Conservation (phyloP, 2,113 vertebrate species). For the Cariama cristata region DNA sequence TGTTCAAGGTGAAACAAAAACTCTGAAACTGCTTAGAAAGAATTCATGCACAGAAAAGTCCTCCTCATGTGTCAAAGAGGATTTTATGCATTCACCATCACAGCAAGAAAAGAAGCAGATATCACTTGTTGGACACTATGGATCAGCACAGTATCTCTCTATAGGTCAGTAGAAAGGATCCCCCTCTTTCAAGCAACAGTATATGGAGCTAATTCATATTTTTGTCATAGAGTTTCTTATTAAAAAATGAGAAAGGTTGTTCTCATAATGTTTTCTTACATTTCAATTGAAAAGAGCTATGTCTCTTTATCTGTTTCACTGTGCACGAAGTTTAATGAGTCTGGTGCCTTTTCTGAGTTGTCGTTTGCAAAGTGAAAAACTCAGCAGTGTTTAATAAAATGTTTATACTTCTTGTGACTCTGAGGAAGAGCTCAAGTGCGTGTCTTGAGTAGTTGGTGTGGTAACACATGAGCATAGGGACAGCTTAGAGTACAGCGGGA, state of each 20-base stretch:
- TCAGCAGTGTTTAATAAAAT: background rate
- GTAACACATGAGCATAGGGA: background rate
- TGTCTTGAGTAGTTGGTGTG: background rate
- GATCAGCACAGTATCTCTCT: background rate
- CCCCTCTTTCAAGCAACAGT: background rate
- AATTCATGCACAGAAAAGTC: background rate
- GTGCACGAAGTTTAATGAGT: background rate
- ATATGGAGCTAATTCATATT: background rate
- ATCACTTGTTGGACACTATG: accelerated
- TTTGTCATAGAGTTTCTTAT: background rate
- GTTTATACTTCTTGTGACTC: background rate
- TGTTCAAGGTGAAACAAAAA: background rate
- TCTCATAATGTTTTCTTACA: background rate
- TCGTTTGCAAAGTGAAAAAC: background rate
- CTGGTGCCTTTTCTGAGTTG: background rate
- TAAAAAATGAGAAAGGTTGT: background rate
- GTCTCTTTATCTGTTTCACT: background rate
- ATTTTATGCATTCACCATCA: background rate
- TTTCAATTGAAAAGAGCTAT: background rate
- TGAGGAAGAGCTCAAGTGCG: background rate
- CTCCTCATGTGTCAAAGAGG: background rate
- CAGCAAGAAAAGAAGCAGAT: background rate
- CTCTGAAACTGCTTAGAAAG: background rate
- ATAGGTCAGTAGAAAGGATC: background rate
- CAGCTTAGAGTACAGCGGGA: background rate